phyloP scores from a whole-genome alignment of 2,113 vertebrate genomes.

The Bos taurus region ARS-UCD2.0 NC_037357.1:103474501-103475000 shows the following conservation, averaged over 20 bases:
- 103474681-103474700: not conserved
- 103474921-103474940: constrained; percentile 90
- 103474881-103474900: constrained; percentile 70
- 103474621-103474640: not conserved
- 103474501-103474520: constrained; percentile 58
- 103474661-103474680: not conserved
- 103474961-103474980: constrained; percentile 91
- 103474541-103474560: constrained; percentile 75
- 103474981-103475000: constrained; percentile 91
- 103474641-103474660: rapidly evolving
- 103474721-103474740: not conserved
- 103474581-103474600: constrained; percentile 31
- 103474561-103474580: constrained; percentile 65
- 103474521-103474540: constrained; percentile 75
- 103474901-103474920: constrained; percentile 85
- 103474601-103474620: not conserved
- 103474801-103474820: not conserved
- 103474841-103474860: not conserved
- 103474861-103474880: constrained; percentile 72
- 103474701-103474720: not conserved
- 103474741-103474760: not conserved
- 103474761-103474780: not conserved
- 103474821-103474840: not conserved
- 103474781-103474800: not conserved
- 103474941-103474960: constrained; percentile 87